Base-by-base conservation (phyloP, 92 coral and sea anemone species). In the Parazoanthus atlanticus region DNA sequence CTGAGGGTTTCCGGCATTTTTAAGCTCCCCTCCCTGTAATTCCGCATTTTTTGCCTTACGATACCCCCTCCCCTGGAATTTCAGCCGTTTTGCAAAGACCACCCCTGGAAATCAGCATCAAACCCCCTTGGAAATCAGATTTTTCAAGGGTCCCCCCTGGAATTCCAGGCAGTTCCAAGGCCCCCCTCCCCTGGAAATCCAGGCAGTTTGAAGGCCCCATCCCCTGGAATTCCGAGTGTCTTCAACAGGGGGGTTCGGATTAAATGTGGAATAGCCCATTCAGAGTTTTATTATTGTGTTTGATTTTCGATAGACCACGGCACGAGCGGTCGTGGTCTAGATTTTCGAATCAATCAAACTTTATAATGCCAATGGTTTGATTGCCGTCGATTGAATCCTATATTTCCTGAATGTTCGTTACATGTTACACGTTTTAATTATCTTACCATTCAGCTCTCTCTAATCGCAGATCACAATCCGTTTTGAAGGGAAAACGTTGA, bases 361-460 rank as follows among this genome's bases (percentile, higher is more conserved):
- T 69, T 69, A 69, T 69, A 69, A 69, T 69, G 74, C 74, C 74
- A 69, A 69, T 69, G 74, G 74, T 69, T 69, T 69, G 74, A 69
- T 69, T 69, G 34, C 74, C 74, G 74, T 69, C 74, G 74, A 69
- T 69, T 69, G 74, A 69, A 69, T 69, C 74, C 74, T 28, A 69
- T 69, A 69, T 69, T 69, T 69, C 31, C 29, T 69, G 74, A 69
- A 69, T 69, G 74, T 69, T 69, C 74, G 34, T 69, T 73, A 73
- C 78, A 73, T 73, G 78, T 73, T 73, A 73, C 78, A 73, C 78
- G 78, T 31, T 73, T 73, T 73, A 73, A 73, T n/a, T 30, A 73
- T 73, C 78, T 86, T 86, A 86, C 89, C 89, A 86, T 86, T 86
- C 81, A 49, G 89, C 89, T 75, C 89, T 76, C 78, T 86, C 89